A percentile compares a stretch with the other conserved stretches of the same genome.
These are phyloP conservation scores for Gorsachius goisagi DNA, from an alignment of 2,113 vertebrate genomes.

Conservation along the genomic window DNA sequence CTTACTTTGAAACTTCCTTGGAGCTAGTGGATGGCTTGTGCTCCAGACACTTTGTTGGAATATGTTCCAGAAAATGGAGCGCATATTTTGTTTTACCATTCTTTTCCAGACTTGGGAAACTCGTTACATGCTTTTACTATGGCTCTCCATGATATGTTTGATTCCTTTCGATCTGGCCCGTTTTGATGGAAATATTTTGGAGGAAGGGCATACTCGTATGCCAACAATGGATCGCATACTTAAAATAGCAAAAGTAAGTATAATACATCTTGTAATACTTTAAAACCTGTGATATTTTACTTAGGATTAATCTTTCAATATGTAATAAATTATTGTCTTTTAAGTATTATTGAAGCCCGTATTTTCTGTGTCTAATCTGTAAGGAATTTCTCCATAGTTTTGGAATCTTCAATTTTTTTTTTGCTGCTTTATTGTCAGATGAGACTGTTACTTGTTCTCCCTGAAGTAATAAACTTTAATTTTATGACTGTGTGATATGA, in stretches of 20 bases:
- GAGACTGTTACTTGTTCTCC: not conserved
- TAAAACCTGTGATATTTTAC: not conserved
- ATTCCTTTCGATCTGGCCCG: conserved; percentile 95
- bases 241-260: conserved; percentile 82
- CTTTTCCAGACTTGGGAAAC: conserved; percentile 90
- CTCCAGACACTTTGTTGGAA: not conserved
- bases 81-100: not conserved
- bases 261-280: too few relatives aligned
- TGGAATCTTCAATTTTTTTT: not conserved
- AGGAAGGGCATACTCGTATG: conserved; percentile 60
- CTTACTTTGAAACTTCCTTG: not conserved
- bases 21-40: not conserved
- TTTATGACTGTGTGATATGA: not conserved
- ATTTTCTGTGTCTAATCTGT: not conserved
- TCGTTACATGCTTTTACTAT: conserved; percentile 92
- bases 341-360: not conserved
- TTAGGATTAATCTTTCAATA: not conserved
- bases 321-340: not conserved
- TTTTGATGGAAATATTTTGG: conserved; percentile 81
- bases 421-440: not conserved
- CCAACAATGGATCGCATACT: conserved; percentile 90
- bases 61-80: not conserved
- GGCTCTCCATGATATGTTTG: conserved; percentile 94
- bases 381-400: not conserved
- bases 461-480: not conserved